These are phyloP conservation scores for Podarcis siculus DNA, from an alignment of 2,797 vertebrate genomes.

Conservation along the genomic window DNA sequence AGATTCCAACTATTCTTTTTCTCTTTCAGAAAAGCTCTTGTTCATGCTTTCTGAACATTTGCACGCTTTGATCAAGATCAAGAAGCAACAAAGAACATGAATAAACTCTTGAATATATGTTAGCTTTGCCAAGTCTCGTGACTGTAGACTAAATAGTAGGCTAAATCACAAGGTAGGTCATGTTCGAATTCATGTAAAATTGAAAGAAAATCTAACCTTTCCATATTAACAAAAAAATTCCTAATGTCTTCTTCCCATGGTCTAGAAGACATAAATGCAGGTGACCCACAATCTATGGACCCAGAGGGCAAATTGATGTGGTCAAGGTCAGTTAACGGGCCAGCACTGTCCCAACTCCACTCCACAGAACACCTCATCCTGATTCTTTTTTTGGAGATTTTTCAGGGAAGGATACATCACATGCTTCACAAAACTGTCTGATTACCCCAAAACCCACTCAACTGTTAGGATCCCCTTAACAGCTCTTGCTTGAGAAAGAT, in stretches of 20 bases:
- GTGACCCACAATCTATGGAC: not conserved
- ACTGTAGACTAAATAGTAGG: not conserved
- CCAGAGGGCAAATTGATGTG: not conserved
- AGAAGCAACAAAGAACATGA: not conserved
- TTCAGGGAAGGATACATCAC: not conserved
- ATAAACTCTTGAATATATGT: not conserved
- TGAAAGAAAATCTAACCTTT: not conserved
- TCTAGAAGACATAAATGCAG: not conserved
- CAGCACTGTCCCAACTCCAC: not conserved
- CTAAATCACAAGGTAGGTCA: not conserved
- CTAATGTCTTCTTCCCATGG: not conserved
- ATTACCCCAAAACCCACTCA: not conserved
- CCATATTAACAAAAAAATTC: not conserved
- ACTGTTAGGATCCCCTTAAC: not conserved
- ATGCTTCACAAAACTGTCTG: not conserved
- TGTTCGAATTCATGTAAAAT: not conserved
- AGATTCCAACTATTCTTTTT: not conserved
- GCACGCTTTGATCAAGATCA: not conserved
- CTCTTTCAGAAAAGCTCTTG: not conserved
- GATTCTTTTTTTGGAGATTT: not conserved
- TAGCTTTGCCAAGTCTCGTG: not conserved
- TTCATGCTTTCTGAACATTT: not conserved
- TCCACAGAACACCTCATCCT: not conserved
- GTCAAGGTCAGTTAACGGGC: not conserved
- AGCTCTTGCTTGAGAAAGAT: not conserved